These are phyloP conservation scores for Knipowitschia caucasica DNA, from an alignment of 2,797 vertebrate genomes.

Conservation along the genomic window DNA sequence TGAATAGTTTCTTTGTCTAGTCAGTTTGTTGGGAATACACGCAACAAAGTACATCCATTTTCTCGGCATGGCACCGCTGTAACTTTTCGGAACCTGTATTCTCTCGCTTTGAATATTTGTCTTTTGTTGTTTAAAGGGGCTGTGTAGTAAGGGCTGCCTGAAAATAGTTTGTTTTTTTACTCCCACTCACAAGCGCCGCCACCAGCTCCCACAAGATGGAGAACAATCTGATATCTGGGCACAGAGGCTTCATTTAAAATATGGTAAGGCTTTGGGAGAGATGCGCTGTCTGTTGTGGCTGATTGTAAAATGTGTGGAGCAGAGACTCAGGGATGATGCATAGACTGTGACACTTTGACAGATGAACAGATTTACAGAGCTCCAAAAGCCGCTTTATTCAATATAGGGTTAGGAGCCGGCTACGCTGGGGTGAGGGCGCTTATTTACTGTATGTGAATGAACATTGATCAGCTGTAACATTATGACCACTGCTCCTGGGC, in stretches of 20 bases:
- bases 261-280: conserved; percentile 68
- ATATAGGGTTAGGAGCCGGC: conserved; percentile 52
- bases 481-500: background rate
- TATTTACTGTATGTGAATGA: conserved; percentile 49
- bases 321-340: conserved; percentile 71
- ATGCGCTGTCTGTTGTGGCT: conserved; percentile 47
- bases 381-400: conserved; percentile 72
- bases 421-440: conserved; percentile 25
- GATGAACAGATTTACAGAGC: conserved; percentile 80
- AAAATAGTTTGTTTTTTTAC: conserved; percentile 69
- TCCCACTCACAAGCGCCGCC: conserved; percentile 59
- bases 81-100: conserved; percentile 45
- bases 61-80: conserved; percentile 27
- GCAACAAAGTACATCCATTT: conserved; percentile 52
- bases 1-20: conserved; percentile 26
- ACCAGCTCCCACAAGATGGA: conserved; percentile 64
- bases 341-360: conserved; percentile 81
- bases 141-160: conserved; percentile 49
- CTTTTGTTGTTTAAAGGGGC: conserved; percentile 55
- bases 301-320: conserved; percentile 37
- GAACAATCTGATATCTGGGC: conserved; percentile 66
- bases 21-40: conserved; percentile 36
- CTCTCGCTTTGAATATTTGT: conserved; percentile 41
- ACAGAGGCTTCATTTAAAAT: conserved; percentile 69
- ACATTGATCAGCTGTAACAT: conserved; percentile 23